Conservation (phyloP, 2,797 vertebrate species). For the Semaprochilodus insignis region DNA sequence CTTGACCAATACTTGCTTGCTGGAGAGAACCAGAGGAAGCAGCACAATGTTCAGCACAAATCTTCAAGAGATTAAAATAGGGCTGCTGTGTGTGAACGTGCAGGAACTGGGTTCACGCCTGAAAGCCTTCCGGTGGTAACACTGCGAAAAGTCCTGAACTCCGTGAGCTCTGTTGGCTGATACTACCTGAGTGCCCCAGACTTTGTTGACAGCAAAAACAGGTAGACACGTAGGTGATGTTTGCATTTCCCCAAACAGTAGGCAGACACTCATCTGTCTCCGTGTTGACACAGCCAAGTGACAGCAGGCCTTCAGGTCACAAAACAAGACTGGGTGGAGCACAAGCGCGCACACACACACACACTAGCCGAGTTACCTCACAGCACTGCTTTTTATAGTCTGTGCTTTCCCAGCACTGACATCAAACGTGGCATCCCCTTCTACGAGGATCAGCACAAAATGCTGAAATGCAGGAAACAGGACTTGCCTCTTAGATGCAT, state of each 20-base stretch:
- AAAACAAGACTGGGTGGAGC: slow-evolving; percentile 36
- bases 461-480: not conserved
- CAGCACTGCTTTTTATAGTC: not conserved
- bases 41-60: not conserved
- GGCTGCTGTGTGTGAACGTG: not conserved
- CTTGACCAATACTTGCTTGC: not conserved
- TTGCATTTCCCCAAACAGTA: slow-evolving; percentile 66
- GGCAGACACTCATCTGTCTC: slow-evolving; percentile 46
- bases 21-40: not conserved
- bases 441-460: not conserved
- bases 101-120: not conserved
- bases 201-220: slow-evolving; percentile 62
- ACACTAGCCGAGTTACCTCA: not conserved
- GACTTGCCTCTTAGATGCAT: not conserved
- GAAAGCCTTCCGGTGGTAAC: slow-evolving; percentile 8
- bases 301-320: slow-evolving; percentile 38
- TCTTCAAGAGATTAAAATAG: not conserved
- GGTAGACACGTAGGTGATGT: slow-evolving; percentile 49
- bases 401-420: not conserved
- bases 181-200: not conserved
- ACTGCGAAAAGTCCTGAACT: slow-evolving; percentile 3
- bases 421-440: not conserved
- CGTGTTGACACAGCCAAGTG: slow-evolving; percentile 62
- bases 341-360: not conserved
- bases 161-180: not conserved